Percentiles rank a stretch among this genome's conserved stretches.
Evolutionary conservation across 2,113 vertebrate genomes (phyloP).

Genomic region (Chauna torquata): DNA sequence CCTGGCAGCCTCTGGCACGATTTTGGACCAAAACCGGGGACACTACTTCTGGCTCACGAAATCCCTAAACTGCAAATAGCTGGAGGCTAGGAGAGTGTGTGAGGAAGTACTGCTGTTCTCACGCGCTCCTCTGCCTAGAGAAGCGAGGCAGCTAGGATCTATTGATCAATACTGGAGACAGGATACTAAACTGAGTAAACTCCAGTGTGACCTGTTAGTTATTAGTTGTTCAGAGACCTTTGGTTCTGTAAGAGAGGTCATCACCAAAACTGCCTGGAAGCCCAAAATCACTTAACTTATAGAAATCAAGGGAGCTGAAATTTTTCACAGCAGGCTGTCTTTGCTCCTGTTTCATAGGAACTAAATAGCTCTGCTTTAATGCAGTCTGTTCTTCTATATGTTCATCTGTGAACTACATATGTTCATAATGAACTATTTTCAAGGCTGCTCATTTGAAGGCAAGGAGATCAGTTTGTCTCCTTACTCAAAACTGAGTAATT

Average conservation of each 20-base stretch:
- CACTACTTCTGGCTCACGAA: neutral
- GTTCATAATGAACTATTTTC: neutral
- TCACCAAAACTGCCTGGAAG: neutral
- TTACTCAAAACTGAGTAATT: neutral
- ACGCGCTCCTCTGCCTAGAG: neutral
- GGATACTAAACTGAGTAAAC: neutral
- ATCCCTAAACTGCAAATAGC: neutral
- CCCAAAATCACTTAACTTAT: neutral
- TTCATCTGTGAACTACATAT: too few species aligned
- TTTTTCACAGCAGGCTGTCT: neutral
- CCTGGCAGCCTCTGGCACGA: neutral
- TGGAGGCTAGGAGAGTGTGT: neutral
- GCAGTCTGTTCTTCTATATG: rapidly evolving
- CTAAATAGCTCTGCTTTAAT: neutral
- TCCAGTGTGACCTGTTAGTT: neutral
- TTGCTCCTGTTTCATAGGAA: neutral
- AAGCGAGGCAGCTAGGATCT: too few species aligned
- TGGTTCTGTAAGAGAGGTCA: neutral
- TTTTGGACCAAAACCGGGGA: neutral
- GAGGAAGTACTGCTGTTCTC: neutral
- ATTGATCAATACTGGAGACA: rapidly evolving
- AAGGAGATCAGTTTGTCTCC: neutral
- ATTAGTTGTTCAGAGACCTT: neutral
- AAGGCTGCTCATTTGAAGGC: neutral
- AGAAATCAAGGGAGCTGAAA: neutral